Conservation (phyloP, 2,888 invertebrate species). For the Acronicta alni region DNA sequence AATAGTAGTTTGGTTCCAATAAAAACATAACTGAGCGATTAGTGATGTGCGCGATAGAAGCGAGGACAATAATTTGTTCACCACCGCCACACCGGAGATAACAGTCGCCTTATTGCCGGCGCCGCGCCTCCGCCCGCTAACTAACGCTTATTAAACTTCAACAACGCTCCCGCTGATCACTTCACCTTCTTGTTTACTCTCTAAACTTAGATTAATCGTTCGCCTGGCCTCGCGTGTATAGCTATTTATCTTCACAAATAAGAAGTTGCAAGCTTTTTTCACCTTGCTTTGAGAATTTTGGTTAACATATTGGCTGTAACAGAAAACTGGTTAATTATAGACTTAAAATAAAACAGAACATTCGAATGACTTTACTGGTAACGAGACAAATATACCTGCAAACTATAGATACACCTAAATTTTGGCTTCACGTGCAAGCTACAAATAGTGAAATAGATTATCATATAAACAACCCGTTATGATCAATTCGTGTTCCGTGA, state of each 20-base stretch:
- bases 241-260: constrained; percentile 75
- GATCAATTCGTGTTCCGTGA: constrained; percentile 54
- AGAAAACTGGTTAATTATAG: constrained; percentile 35
- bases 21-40: constrained; percentile 55
- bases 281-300: constrained; percentile 33
- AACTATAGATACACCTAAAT: constrained; percentile 26
- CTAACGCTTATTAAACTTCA: constrained; percentile 89
- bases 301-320: constrained; percentile 35
- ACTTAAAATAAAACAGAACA: constrained; percentile 46
- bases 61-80: constrained; percentile 74
- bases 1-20: constrained; percentile 32
- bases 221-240: constrained; percentile 70
- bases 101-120: constrained; percentile 83
- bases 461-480: constrained; percentile 62
- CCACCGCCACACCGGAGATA: constrained; percentile 82
- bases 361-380: constrained; percentile 33
- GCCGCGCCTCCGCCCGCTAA: constrained; percentile 78
- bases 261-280: constrained; percentile 56
- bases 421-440: constrained; percentile 56
- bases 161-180: constrained; percentile 87
- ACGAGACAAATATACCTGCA: constrained; percentile 20
- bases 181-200: constrained; percentile 88
- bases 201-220: constrained; percentile 88
- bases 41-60: constrained; percentile 57
- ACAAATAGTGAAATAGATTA: constrained; percentile 63